Base-by-base conservation (phyloP, 2,113 vertebrate genomes). In the Ochotona curzoniae region DNA sequence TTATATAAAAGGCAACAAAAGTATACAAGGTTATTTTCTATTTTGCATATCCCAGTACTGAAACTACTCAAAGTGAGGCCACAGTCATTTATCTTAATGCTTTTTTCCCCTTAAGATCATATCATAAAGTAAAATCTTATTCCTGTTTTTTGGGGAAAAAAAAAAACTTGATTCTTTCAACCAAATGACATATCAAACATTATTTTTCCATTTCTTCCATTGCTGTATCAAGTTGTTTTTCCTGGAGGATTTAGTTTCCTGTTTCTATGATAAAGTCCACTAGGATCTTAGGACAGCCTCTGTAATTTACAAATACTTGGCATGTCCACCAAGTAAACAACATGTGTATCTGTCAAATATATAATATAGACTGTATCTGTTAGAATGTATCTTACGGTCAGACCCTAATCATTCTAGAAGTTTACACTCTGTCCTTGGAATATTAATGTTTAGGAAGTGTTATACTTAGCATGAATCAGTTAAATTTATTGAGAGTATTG, bases 311-410 rank as follows among this genome's bases (percentile, higher is more conserved):
- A 90, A 5, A 84, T 54, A 93, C n/a, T 14, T 66, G 51, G n/a
- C 12, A 4, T 90, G 67, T 89, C 87, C 54, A 81, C 89, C 49
- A 92, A 54, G 66, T 88, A 81, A 93, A 47, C 35, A 71, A 14
- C 63, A 73, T 73, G 4, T 81, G 51, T 87, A 89, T 81, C 85
- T 20, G 83, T 23, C 88, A 51, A 81, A 21, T 23, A 76, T 3
- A 71, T 91, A 81, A 76, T 63, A 92, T 89, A 57, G 92, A 96
- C 90, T 82, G 69, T 88, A 9, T 83, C 11, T 74, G 8, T 63
- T 84, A 90, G 81, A 79, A 87, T 78, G 28, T 15, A 69, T 73
- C 5, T 71, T 80, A 20, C 61, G 25, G 51, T 88, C 87, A 80
- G 94, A 89, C 67, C 9, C 35, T 81, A 90, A 9, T 61, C 28